Evolutionary conservation across 2,797 vertebrate species (phyloP).

Genomic region (Hybognathus amarus): DNA sequence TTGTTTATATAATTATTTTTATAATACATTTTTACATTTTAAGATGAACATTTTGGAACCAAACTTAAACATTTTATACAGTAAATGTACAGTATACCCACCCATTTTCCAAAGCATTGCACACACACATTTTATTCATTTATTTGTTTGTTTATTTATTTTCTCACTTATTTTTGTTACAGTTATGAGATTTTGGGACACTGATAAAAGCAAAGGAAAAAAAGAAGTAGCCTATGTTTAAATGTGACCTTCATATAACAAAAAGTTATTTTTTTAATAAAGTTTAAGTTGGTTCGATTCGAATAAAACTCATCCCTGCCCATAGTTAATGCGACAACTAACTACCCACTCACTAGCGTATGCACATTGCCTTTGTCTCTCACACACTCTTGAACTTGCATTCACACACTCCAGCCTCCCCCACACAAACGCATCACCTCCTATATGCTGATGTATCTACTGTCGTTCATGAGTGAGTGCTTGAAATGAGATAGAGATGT

Average conservation of each 20-base stretch:
- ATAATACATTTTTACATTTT: background rate
- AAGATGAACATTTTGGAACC: background rate
- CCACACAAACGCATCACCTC: slow-evolving; percentile 45
- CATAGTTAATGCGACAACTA: slow-evolving; percentile 24
- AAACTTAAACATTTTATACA: background rate
- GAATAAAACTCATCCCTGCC: slow-evolving; percentile 32
- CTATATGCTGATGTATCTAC: slow-evolving; percentile 60
- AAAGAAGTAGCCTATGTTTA: background rate
- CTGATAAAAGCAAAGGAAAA: background rate
- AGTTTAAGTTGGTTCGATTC: background rate
- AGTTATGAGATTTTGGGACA: background rate
- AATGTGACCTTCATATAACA: background rate
- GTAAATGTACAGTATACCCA: background rate
- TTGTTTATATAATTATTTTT: background rate
- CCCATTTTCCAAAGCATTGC: background rate
- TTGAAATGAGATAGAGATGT: slow-evolving; percentile 50
- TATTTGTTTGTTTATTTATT: background rate
- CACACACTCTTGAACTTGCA: background rate
- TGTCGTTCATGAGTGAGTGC: slow-evolving; percentile 39
- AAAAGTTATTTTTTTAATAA: background rate
- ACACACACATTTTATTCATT: background rate
- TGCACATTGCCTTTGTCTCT: background rate
- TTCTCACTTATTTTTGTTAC: background rate
- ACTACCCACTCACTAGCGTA: slow-evolving; percentile 42
- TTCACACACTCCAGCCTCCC: slow-evolving; percentile 26